These are phyloP conservation scores for Adelphocoris suturalis DNA, from an alignment of 2,888 invertebrate genomes.

Conservation along the genomic window DNA sequence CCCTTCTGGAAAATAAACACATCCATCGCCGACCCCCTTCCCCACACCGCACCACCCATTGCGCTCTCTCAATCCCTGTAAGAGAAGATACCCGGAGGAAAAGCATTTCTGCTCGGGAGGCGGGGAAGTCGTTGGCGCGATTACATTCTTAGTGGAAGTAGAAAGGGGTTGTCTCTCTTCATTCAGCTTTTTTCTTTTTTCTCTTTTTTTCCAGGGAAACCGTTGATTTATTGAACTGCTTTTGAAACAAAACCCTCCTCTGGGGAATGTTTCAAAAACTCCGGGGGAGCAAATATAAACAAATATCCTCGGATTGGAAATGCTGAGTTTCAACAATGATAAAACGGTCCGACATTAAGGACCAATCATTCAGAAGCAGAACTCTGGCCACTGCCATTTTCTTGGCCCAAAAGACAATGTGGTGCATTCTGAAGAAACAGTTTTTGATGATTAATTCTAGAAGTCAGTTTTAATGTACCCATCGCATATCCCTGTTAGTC, in stretches of 20 bases:
- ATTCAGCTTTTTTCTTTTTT: conserved; percentile 14
- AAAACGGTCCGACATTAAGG: no score
- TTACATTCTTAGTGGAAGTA: conserved; percentile 58
- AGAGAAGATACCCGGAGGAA: conserved; percentile 23
- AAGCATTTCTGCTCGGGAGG: conserved; percentile 31
- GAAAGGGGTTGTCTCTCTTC: conserved; percentile 52
- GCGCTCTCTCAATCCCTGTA: conserved; percentile 15
- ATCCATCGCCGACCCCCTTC: conserved; percentile 56
- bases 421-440: no score
- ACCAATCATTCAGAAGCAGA: no score
- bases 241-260: background rate
- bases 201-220: background rate
- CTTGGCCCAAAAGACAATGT: no score
- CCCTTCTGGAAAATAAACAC: conserved; percentile 69
- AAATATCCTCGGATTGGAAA: background rate
- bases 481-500: no score
- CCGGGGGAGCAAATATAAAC: background rate
- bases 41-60: background rate
- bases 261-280: conserved; percentile 2
- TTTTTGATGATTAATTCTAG: no score
- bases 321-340: background rate
- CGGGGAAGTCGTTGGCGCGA: conserved; percentile 57
- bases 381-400: no score
- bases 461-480: no score
- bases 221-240: conserved; percentile 35